Conservation (phyloP, 1,140 invertebrate genomes). For the Drosophila albomicans region DNA sequence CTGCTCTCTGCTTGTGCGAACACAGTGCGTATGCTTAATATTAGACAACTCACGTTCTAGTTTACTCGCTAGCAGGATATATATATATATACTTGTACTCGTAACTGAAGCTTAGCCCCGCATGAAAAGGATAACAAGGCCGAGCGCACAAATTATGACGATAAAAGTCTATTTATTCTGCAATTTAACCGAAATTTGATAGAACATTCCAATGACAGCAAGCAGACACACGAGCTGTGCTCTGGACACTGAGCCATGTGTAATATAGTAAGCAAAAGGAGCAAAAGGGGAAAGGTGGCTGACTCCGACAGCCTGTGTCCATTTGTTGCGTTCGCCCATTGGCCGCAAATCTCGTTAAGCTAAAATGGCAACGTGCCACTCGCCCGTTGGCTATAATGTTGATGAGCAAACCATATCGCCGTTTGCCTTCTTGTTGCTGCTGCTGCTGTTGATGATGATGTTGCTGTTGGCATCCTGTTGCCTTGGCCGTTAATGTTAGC, state of each 20-base stretch:
- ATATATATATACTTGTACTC: slow-evolving; percentile 20
- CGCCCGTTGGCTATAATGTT: slow-evolving; percentile 58
- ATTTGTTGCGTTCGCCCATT: slow-evolving; percentile 59
- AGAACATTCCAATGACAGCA: slow-evolving; percentile 72
- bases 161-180: slow-evolving; percentile 82
- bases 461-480: slow-evolving; percentile 25
- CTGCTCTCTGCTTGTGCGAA: slow-evolving; percentile 10
- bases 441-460: slow-evolving; percentile 16
- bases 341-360: slow-evolving; percentile 80
- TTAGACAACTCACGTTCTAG: slow-evolving; percentile 2
- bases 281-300: background rate
- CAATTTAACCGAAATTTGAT: slow-evolving; percentile 82
- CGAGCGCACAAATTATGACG: slow-evolving; percentile 70
- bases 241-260: background rate
- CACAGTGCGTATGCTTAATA: slow-evolving; percentile 61
- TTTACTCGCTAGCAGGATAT: background rate
- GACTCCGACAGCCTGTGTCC: slow-evolving; percentile 28
- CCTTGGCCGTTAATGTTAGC: slow-evolving; percentile 17
- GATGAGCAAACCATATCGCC: slow-evolving; percentile 65
- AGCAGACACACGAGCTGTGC: slow-evolving; percentile 25
- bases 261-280: too few species aligned
- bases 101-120: slow-evolving; percentile 21
- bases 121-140: slow-evolving; percentile 66
- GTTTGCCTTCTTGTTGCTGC: slow-evolving; percentile 20
- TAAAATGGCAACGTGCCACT: slow-evolving; percentile 79